These are phyloP conservation scores for Sclerodermus sp. DNA, from an alignment of 2,888 invertebrate genomes.

Conservation along the genomic window DNA sequence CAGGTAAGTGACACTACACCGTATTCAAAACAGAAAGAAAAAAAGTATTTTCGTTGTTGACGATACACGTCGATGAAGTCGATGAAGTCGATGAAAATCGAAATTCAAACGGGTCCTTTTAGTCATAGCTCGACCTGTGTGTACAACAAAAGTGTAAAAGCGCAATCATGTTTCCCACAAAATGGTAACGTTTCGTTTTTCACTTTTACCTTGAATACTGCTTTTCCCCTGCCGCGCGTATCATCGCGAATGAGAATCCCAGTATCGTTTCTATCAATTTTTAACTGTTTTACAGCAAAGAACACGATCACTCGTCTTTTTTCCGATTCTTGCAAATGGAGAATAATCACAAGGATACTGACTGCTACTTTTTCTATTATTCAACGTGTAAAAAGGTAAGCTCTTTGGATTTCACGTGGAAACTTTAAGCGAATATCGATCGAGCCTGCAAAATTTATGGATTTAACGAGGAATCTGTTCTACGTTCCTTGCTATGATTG, in stretches of 20 bases:
- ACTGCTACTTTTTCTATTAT: slow-evolving; percentile 88
- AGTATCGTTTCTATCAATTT: slow-evolving; percentile 10
- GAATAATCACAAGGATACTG: slow-evolving; percentile 75
- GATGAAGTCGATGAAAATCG: neutral
- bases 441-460: too few species aligned
- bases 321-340: slow-evolving; percentile 62
- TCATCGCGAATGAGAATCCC: neutral
- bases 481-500: slow-evolving; percentile 29
- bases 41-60: slow-evolving; percentile 10
- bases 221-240: too few species aligned
- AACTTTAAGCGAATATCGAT: too few species aligned
- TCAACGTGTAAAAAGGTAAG: slow-evolving; percentile 83
- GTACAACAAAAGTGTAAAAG: slow-evolving; percentile 4
- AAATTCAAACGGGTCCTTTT: slow-evolving; percentile 17
- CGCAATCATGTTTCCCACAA: slow-evolving; percentile 46
- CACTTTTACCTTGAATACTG: neutral
- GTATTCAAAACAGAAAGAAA: slow-evolving; percentile 13
- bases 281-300: slow-evolving; percentile 44
- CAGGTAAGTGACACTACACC: slow-evolving; percentile 27
- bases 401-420: slow-evolving; percentile 13
- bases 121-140: slow-evolving; percentile 11
- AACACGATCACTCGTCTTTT: slow-evolving; percentile 55
- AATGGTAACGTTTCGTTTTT: slow-evolving; percentile 42
- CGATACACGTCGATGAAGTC: neutral
- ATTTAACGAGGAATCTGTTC: slow-evolving; percentile 10